Base-by-base conservation (phyloP, 2,888 invertebrate genomes). In the Platycnemis pennipes region DNA sequence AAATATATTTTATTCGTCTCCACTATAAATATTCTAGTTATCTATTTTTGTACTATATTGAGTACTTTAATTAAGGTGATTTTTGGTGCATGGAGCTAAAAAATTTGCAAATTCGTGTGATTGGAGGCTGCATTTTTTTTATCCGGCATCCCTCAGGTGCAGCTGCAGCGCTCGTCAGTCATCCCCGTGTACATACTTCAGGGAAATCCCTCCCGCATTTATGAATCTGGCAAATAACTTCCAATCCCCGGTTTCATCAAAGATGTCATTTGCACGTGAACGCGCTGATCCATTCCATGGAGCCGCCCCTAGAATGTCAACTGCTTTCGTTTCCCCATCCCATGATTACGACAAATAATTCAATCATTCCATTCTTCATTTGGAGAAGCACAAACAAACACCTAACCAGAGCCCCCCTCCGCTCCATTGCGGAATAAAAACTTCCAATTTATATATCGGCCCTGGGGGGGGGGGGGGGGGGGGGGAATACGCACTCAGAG, bases 281-380 rank as follows among this genome's bases (percentile, higher is more conserved):
- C 8, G 19, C 63, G 63, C n/a, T 26, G 26, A n/a, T 26, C 63
- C 77, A 37, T 77, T 31, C 13, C 37, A 37, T 77, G 37, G 13
- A 13, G 31, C 37, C 37, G 13, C 16, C 11, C 77, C 77, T 37
- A 77, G 26, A 31, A 77, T 37, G 77, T 77, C 77, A n/a, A 77
- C 16, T 37, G 19, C 31, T 77, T 37, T 11, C 37, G 31, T 31
- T 8, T 31, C 8, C n/a, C 69, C 69, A 69, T 31, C 77, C 77
- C 77, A 1, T 77, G 77, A 37, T 77, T 77, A 37, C 77, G 37
- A 77, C 37, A 77, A 77, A 77, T 77, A 77, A 77, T 77, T 77
- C 11, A 77, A 77, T 77, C 77, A 77, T 37, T 3, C 31, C 77
- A 31, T 77, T 37, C 77, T 77, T 77, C 77, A 13, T 77, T 77